Base-by-base conservation (phyloP, 2,797 vertebrate species). In the Channa striata region DNA sequence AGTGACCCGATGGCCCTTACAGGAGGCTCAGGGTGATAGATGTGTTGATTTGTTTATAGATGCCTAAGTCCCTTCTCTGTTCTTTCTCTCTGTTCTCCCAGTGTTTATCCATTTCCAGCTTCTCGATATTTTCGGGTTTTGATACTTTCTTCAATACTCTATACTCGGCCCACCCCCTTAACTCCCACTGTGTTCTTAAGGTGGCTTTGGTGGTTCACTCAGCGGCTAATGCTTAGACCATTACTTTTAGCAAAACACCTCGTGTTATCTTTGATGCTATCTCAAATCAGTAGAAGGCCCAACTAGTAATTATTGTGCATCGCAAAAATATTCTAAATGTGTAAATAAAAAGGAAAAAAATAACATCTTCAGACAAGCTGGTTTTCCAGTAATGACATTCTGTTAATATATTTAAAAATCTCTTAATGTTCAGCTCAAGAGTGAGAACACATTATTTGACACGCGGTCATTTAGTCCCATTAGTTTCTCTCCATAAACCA, bases 31-130 rank as follows among this genome's bases (percentile, higher is more conserved):
- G 81, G 87, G 90, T 92, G 93, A 93, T 93, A 93, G 92, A 94
- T 92, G 89, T 91, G 91, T 92, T 91, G 88, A 93, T 94, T 92
- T 93, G 92, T 94, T 94, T 94, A 90, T 90, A 82, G 81, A 91
- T 77, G 78, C 74, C 82, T 51, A 67, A 83, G 68, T 78, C 74
- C 84, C 86, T 87, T 90, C 78, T 85, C 78, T 83, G 58, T 46
- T 80, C 58, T 59, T 62, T 72, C 60, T 72, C 72, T 84, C 78
- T 78, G 8, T 69, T 64, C 36, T 68, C 63, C 74, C 59, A 77
- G 37, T 71, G 49, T 84, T 68, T 65, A 72, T 69, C 58, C 51
- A 73, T 88, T 86, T 80, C 63, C 37, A 17, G 8, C 68, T 66
- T 59, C 50, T 74, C 56, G 72, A 4, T 59, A 16, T 63, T 57